These are phyloP conservation scores for Oncorhynchus keta DNA, from an alignment of 2,113 vertebrate genomes.

Conservation along the genomic window DNA sequence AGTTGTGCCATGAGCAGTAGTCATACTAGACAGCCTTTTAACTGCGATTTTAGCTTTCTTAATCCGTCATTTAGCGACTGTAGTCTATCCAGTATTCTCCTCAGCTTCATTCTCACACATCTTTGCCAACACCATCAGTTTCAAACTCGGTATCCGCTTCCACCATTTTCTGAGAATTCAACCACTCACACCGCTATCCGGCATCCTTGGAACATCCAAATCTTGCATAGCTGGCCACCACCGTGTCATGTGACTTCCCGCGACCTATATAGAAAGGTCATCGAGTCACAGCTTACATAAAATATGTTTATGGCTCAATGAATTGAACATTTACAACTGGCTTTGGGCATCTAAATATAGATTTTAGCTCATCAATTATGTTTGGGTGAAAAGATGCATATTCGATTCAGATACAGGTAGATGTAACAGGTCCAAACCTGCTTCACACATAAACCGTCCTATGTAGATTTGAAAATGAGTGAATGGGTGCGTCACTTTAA, in stretches of 20 bases:
- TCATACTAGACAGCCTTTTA: too few relatives aligned
- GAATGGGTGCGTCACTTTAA: background rate
- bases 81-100: too few relatives aligned
- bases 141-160: too few relatives aligned
- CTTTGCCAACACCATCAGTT: too few relatives aligned
- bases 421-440: slow-evolving; percentile 55
- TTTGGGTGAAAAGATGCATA: slow-evolving; percentile 31
- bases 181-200: too few relatives aligned
- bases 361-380: slow-evolving; percentile 42
- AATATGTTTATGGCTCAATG: slow-evolving; percentile 50
- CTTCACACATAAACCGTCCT: slow-evolving; percentile 30
- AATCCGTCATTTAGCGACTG: too few relatives aligned
- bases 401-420: slow-evolving; percentile 39
- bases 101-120: too few relatives aligned
- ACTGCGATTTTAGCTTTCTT: too few relatives aligned
- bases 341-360: slow-evolving; percentile 45
- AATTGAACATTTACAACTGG: slow-evolving; percentile 57
- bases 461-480: background rate
- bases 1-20: too few relatives aligned
- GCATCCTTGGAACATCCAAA: too few relatives aligned
- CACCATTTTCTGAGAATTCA: too few relatives aligned
- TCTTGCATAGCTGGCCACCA: too few relatives aligned
- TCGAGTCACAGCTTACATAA: slow-evolving; percentile 27
- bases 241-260: slow-evolving; percentile 41
- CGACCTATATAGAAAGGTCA: slow-evolving; percentile 39